Conservation (phyloP, 1,140 invertebrate species). For the Venturia canescens region DNA sequence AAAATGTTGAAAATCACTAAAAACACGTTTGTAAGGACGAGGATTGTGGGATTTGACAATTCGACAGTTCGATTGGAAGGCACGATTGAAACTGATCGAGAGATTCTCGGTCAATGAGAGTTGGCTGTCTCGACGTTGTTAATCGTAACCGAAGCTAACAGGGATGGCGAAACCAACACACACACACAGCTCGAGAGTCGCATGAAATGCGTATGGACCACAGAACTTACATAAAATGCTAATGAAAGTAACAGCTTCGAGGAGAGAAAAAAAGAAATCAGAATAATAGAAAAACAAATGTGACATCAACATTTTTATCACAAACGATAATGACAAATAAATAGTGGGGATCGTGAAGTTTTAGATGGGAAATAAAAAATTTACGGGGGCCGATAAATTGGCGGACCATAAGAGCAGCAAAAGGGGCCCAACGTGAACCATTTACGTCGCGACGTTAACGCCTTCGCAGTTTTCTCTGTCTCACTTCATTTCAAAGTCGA, state of each 20-base stretch:
- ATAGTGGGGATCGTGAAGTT: too few relatives aligned
- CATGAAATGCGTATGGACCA: constrained; percentile 14
- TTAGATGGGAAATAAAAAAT: not conserved
- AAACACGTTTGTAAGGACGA: not conserved
- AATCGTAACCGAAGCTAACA: constrained; percentile 54
- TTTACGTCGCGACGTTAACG: constrained; percentile 50
- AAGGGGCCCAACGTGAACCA: constrained; percentile 31
- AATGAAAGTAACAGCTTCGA: constrained; percentile 42
- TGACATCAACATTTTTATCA: not conserved
- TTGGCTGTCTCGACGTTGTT: constrained; percentile 49
- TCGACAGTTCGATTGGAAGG: constrained; percentile 29
- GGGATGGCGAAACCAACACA: constrained; percentile 24
- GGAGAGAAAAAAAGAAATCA: too few relatives aligned
- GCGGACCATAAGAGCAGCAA: constrained; percentile 54
- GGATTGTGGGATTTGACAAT: constrained; percentile 46
- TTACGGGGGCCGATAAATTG: constrained; percentile 53
- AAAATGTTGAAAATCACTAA: constrained; percentile 50
- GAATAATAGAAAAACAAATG: not conserved
- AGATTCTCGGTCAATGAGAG: constrained; percentile 18
- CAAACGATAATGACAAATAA: too few relatives aligned
- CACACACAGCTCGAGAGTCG: not conserved
- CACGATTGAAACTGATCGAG: constrained; percentile 30
- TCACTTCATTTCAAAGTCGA: constrained; percentile 32
- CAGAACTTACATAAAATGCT: not conserved
- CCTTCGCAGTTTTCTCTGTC: constrained; percentile 57